phyloP scores from a whole-genome alignment of 2,113 vertebrate genomes.

The Lagopus muta region DNA sequence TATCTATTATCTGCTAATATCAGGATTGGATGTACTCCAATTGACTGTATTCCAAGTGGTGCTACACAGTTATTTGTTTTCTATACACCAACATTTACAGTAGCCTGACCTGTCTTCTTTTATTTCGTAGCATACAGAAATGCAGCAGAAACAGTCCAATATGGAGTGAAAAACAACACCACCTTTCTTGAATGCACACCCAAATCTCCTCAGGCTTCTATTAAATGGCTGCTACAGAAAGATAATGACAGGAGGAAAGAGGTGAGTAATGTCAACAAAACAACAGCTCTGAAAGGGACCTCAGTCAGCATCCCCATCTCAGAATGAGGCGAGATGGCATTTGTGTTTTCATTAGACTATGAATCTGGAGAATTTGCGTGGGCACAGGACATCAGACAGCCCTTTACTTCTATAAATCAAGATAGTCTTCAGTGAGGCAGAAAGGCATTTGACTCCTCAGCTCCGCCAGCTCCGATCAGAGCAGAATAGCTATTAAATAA shows the following conservation, averaged over 20 bases:
- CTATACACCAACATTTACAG: neutral
- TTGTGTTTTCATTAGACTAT: neutral
- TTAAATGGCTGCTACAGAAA: constrained; percentile 95
- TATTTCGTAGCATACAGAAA: constrained; percentile 90
- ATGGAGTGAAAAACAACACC: constrained; percentile 96
- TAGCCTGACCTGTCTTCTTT: neutral
- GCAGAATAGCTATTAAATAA: neutral
- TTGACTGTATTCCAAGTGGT: neutral
- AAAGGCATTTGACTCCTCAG: neutral
- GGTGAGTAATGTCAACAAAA: constrained; percentile 75
- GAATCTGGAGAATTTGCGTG: neutral
- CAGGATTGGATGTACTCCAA: neutral
- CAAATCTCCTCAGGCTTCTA: constrained; percentile 93
- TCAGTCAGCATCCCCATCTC: neutral
- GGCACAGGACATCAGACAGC: neutral
- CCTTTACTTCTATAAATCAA: neutral
- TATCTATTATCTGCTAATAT: neutral
- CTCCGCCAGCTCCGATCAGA: neutral
- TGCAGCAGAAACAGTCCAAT: constrained; percentile 92
- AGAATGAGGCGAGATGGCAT: fast-evolving
- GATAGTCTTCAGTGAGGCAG: neutral
- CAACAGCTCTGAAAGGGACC: neutral
- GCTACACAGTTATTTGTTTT: neutral
- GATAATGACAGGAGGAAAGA: constrained; percentile 97
- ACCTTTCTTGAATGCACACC: constrained; percentile 95